Percentiles rank a stretch among this genome's conserved stretches.
phyloP scores from a whole-genome alignment of 2,888 invertebrate genomes.

The Nomada fabriciana region DNA sequence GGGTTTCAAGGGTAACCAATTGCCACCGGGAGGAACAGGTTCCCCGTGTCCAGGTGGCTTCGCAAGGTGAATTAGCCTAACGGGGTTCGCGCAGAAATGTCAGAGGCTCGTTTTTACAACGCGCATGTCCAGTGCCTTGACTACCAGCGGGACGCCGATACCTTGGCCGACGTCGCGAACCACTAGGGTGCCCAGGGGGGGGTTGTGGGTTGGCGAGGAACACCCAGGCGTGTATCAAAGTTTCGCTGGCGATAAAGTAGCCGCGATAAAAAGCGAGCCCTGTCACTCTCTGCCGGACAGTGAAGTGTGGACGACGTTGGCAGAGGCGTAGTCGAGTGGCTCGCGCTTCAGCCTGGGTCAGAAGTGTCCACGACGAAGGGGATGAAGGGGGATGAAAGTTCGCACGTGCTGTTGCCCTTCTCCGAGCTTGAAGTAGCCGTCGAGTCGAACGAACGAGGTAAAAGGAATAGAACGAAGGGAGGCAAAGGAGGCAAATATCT shows the following conservation, averaged over 20 bases:
- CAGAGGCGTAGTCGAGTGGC: slow-evolving; percentile 7
- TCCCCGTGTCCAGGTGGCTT: too few relatives aligned
- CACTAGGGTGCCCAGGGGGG: slow-evolving; percentile 36
- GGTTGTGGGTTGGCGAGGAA: slow-evolving; percentile 2
- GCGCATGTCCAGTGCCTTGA: slow-evolving; percentile 82
- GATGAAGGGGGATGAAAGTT: slow-evolving; percentile 45
- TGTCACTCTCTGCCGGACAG: slow-evolving; percentile 50
- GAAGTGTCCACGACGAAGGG: not conserved
- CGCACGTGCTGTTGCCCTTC: slow-evolving; percentile 46
- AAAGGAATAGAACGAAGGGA: not conserved
- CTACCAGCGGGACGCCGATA: slow-evolving; percentile 76
- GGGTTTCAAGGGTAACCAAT: too few relatives aligned
- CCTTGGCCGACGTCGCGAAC: slow-evolving; percentile 64
- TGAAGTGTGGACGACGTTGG: slow-evolving; percentile 29
- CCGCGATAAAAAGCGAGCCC: slow-evolving; percentile 48
- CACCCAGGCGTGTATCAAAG: slow-evolving; percentile 71
- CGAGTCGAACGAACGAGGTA: slow-evolving; percentile 12
- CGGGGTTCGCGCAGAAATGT: slow-evolving; percentile 26
- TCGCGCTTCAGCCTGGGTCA: not conserved
- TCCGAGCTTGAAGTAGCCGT: slow-evolving; percentile 67
- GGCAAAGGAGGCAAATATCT: too few relatives aligned
- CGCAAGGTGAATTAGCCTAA: too few relatives aligned
- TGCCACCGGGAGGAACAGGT: too few relatives aligned
- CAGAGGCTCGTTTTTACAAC: slow-evolving; percentile 20
- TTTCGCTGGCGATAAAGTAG: slow-evolving; percentile 63